These are phyloP conservation scores for Gonioctena quinquepunctata DNA, from an alignment of 1,140 invertebrate genomes.

Conservation along the genomic window DNA sequence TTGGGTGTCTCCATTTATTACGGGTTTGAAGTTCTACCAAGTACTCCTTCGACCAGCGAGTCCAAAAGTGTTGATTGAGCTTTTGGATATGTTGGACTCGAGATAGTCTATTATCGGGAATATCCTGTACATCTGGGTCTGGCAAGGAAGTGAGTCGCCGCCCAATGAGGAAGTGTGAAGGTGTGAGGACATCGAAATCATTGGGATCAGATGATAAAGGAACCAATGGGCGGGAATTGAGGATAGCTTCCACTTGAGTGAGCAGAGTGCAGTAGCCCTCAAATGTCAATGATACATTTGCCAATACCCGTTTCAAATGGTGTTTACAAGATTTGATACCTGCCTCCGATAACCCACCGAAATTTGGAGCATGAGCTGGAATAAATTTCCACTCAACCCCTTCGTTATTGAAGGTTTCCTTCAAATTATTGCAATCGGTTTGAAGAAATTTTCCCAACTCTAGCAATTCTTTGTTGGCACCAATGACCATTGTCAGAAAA, in stretches of 20 bases:
- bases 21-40: constrained; percentile 33
- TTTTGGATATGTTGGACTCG: constrained; percentile 11
- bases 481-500: constrained; percentile 45
- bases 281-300: constrained; percentile 27
- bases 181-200: constrained; percentile 21
- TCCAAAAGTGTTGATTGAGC: constrained; percentile 42
- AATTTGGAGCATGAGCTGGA: constrained; percentile 27
- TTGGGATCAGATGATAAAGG: constrained; percentile 22
- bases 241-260: constrained; percentile 36
- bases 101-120: constrained; percentile 2
- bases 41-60: constrained; percentile 41
- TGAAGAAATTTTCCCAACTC: constrained; percentile 8
- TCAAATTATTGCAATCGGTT: background rate
- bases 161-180: too few relatives aligned
- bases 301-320: constrained; percentile 45
- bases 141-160: constrained; percentile 13
- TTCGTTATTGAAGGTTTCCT: constrained; percentile 25
- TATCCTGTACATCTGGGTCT: background rate
- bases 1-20: constrained; percentile 36
- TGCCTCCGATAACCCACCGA: constrained; percentile 34
- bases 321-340: constrained; percentile 30
- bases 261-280: constrained; percentile 37
- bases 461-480: constrained; percentile 42
- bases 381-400: constrained; percentile 47
- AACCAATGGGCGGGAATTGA: constrained; percentile 49